phyloP scores from a whole-genome alignment of 2,113 vertebrate species.

The Myiopsitta monachus region DNA sequence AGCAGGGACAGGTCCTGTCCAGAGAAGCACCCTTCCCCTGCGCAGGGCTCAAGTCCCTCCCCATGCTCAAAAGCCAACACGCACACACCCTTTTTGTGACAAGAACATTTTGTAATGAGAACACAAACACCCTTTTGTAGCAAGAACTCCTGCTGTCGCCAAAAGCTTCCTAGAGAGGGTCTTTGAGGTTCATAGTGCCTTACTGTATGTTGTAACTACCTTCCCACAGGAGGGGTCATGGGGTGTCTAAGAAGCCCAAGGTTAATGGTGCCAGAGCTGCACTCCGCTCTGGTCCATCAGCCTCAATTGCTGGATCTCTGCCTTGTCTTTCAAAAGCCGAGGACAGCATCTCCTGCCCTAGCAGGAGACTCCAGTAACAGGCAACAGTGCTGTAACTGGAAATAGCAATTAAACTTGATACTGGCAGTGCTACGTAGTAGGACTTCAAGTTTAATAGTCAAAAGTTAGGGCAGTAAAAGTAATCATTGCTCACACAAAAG shows the following conservation, averaged over 20 bases:
- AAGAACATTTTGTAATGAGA: too few relatives aligned
- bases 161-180: background rate
- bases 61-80: background rate
- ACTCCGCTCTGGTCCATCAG: background rate
- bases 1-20: background rate
- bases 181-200: background rate
- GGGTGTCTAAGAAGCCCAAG: background rate
- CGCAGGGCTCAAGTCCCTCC: background rate
- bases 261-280: background rate
- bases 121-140: background rate
- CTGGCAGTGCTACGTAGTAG: background rate
- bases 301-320: background rate
- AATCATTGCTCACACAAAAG: background rate
- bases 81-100: fast-evolving
- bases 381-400: background rate
- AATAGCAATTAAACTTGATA: background rate
- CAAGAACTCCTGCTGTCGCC: background rate
- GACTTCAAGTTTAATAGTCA: background rate
- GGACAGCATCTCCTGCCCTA: background rate
- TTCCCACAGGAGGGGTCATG: background rate
- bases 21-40: background rate
- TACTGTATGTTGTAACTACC: background rate
- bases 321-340: background rate
- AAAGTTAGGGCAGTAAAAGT: background rate
- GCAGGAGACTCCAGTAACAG: background rate